A percentile compares a stretch with the other conserved stretches of the same genome.
Conservation (phyloP, 2,888 invertebrate species). For the Parapristionchus giblindavisi region DNA sequence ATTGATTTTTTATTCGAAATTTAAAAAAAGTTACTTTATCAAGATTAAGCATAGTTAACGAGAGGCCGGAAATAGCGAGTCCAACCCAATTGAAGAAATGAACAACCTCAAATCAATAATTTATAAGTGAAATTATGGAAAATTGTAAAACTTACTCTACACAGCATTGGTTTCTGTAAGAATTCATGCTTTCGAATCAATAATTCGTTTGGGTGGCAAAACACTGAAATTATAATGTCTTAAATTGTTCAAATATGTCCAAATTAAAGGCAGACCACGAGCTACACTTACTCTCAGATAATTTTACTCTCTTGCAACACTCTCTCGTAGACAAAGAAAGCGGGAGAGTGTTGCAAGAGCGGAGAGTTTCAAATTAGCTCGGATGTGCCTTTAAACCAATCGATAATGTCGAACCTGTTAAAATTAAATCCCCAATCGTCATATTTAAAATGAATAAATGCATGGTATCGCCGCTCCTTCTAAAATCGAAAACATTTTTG, state of each 20-base stretch:
- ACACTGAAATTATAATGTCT: conserved; percentile 61
- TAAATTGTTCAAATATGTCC: no score
- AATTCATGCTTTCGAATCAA: conserved; percentile 67
- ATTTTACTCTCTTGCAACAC: no score
- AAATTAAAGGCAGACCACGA: no score
- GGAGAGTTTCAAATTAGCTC: no score
- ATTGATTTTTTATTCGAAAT: no score
- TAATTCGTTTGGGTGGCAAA: conserved; percentile 69
- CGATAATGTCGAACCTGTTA: conserved; percentile 58
- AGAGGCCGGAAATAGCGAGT: conserved; percentile 67
- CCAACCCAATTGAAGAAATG: conserved; percentile 69
- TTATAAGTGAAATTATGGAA: neutral
- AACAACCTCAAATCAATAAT: conserved; percentile 56
- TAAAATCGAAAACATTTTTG: conserved; percentile 41
- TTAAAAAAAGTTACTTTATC: conserved; percentile 57
- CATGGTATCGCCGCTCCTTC: conserved; percentile 68
- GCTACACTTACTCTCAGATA: no score
- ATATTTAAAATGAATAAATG: conserved; percentile 69
- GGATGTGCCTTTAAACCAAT: no score
- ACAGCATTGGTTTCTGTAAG: conserved; percentile 48
- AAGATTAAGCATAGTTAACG: conserved; percentile 66
- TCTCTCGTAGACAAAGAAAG: no score
- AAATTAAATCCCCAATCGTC: conserved; percentile 66
- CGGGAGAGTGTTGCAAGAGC: no score
- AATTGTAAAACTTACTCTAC: conserved; percentile 4